Percentiles rank a stretch among this genome's conserved stretches.
Evolutionary conservation across 2,113 vertebrate species (phyloP).

Genomic region (Poeciliopsis occidentalis): DNA sequence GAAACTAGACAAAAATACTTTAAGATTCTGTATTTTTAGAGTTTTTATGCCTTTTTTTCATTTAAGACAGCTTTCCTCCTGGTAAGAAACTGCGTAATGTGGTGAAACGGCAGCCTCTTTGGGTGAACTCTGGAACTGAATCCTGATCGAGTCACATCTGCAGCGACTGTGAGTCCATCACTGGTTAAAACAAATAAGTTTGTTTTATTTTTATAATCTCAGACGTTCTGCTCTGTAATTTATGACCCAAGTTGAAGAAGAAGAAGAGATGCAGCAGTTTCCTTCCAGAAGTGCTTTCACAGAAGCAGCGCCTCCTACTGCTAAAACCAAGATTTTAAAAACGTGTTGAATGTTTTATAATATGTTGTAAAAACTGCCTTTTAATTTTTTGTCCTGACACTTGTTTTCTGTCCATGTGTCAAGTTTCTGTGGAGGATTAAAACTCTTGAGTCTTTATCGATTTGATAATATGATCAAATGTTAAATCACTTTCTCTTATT

Average conservation of each 20-base stretch:
- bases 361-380: background rate
- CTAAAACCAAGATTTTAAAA: background rate
- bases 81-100: background rate
- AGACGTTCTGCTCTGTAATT: background rate
- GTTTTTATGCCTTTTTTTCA: background rate
- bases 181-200: background rate
- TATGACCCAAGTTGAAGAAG: background rate
- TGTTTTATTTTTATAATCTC: background rate
- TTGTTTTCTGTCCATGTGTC: background rate
- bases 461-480: too few relatives aligned
- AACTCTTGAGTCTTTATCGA: background rate
- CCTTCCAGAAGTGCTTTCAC: background rate
- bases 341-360: slow-evolving; percentile 1
- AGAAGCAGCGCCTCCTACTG: background rate
- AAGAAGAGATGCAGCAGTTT: background rate
- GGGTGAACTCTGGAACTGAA: background rate
- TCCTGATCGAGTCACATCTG: background rate
- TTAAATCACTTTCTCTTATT: too few relatives aligned
- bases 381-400: background rate
- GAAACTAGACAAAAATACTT: too few relatives aligned
- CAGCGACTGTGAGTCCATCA: background rate
- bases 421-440: background rate
- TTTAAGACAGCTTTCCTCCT: too few relatives aligned
- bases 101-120: background rate
- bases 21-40: too few relatives aligned